A percentile compares a stretch with the other conserved stretches of the same genome.
Evolutionary conservation across 2,797 vertebrate species (phyloP).

Genomic region (Hoplostethus mediterraneus): DNA sequence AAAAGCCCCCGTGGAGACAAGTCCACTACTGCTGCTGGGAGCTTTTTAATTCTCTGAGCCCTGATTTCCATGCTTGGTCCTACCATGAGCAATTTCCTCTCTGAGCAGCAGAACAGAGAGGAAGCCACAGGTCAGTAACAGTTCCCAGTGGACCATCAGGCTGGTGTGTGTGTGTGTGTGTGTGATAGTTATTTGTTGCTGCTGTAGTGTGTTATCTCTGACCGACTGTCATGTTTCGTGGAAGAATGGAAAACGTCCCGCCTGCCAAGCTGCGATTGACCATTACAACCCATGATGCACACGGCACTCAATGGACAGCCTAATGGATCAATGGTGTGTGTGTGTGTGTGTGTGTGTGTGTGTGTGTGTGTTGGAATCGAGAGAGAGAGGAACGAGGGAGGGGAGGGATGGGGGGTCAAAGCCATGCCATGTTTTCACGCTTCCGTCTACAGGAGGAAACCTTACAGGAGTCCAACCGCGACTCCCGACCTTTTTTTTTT

Average conservation of each 20-base stretch:
- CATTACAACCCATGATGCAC: conserved; percentile 96
- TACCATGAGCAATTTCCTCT: conserved; percentile 55
- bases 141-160: conserved; percentile 64
- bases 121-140: conserved; percentile 73
- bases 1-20: conserved; percentile 22
- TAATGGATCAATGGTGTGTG: conserved; percentile 89
- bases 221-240: conserved; percentile 87
- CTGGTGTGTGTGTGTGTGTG: conserved; percentile 23
- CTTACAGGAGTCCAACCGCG: conserved; percentile 39
- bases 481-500: not conserved
- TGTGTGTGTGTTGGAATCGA: conserved; percentile 5
- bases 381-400: conserved; percentile 75
- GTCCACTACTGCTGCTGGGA: conserved; percentile 45
- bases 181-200: conserved; percentile 50
- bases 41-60: conserved; percentile 33
- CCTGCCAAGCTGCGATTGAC: conserved; percentile 97
- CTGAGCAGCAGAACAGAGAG: conserved; percentile 51
- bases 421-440: conserved; percentile 93
- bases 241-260: conserved; percentile 92
- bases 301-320: conserved; percentile 93
- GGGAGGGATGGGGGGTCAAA: conserved; percentile 86
- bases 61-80: conserved; percentile 51
- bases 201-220: conserved; percentile 81
- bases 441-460: conserved; percentile 69
- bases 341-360: conserved; percentile 34